Evolutionary conservation across 92 coral and sea anemone species (phyloP).

Genomic region (Porites divaricata): DNA sequence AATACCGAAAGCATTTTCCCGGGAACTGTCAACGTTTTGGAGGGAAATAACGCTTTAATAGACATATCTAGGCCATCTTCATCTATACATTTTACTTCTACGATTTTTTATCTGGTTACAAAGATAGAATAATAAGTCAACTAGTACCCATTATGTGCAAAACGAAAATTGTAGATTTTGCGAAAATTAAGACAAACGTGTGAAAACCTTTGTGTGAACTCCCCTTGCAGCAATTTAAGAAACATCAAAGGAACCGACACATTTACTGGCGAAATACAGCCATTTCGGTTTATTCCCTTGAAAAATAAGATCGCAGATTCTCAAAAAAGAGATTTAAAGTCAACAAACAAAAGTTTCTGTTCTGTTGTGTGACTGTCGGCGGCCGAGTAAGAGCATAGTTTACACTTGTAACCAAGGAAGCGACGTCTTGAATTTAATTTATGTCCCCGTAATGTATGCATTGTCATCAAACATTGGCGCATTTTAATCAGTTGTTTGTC

Average conservation of each 20-base stretch:
- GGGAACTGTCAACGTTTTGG: not conserved
- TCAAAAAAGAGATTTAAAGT: not conserved
- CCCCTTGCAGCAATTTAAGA: not conserved
- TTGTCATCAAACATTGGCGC: constrained; percentile 11
- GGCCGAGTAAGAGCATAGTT: constrained; percentile 12
- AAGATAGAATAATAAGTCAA: not conserved
- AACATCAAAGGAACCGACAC: constrained; percentile 5
- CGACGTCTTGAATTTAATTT: constrained; percentile 3
- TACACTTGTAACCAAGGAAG: constrained; percentile 49
- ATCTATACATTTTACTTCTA: not conserved
- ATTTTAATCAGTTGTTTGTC: not conserved
- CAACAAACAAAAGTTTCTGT: not conserved
- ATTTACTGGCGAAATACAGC: not conserved
- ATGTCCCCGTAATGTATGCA: constrained; percentile 36
- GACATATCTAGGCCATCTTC: not conserved
- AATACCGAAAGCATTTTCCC: constrained; percentile 10
- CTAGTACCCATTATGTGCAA: not conserved
- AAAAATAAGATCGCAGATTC: not conserved
- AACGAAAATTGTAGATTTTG: not conserved
- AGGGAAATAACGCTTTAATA: not conserved
- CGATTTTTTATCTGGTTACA: not conserved
- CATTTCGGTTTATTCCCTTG: not conserved
- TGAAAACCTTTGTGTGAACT: not conserved
- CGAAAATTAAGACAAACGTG: not conserved
- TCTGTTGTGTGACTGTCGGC: constrained; percentile 37